Base-by-base conservation (phyloP, 1,140 invertebrate genomes). In the Aphis craccivora region DNA sequence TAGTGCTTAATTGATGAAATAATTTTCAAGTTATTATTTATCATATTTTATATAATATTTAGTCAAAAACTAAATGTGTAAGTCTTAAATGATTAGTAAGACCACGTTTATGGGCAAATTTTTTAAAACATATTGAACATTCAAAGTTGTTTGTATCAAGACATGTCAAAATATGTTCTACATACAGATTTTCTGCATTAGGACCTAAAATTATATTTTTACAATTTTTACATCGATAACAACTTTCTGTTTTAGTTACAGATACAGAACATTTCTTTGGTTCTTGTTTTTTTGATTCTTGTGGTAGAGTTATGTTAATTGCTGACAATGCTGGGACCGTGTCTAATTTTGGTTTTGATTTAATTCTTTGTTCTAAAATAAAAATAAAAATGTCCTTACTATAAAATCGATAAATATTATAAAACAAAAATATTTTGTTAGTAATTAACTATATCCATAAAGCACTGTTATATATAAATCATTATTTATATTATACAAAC, bases 141-240 rank as follows among this genome's bases (percentile, higher is more conserved):
- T 95, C 95, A 94, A 96, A 96, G n/a, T 95, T 95, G 1, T 96
- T 96, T 43, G 95, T 95, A 89, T 96, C 95, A 30, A 95, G 95
- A 93, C 96, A 96, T 83, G 37, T 43, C 11, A 6, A 8, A 1
- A 20, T 43, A 43, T 90, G 89, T 43, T 18, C 40, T 20, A 35
- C 55, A 30, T 67, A 67, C 37, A 43, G 11, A 60, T 67, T 90
- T 60, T 90, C 88, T 7, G 88, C 35, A 89, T 55, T 89, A 25
- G 88, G 48, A 20, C 89, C 89, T 8, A 90, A 60, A 30, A 90
- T 67, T 20, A 67, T 37, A 30, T 60, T 43, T 67, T 89, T 89
- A 48, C 88, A 89, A 25, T 23, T 89, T 55, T 55, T 89, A 11
- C 88, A 89, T 25, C 48, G n/a, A 37, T 89, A 89, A 53, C 6